phyloP scores from a whole-genome alignment of 2,888 invertebrate species.

The Torymus texanus region DNA sequence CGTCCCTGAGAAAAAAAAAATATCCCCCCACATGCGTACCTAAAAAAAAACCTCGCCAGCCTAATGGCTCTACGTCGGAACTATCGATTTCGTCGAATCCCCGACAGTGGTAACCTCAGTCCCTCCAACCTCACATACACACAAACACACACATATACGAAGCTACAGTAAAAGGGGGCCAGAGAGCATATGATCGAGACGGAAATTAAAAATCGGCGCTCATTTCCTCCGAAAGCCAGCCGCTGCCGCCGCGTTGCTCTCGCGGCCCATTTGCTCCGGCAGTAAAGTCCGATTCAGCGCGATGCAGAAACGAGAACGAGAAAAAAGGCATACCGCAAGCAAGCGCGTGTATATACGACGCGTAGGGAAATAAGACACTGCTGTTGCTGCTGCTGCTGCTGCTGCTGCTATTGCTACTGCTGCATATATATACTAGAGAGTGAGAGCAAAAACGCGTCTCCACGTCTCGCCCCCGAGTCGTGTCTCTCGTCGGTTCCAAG shows the following conservation, averaged over 20 bases:
- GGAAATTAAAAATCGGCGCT: constrained; percentile 33
- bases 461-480: not conserved
- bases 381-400: not conserved
- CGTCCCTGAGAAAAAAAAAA: no score
- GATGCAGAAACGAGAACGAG: not conserved
- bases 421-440: constrained; percentile 9
- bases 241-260: not conserved
- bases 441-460: constrained; percentile 37
- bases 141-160: no score
- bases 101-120: not conserved
- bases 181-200: not conserved
- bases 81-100: not conserved
- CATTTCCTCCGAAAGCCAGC: constrained; percentile 14
- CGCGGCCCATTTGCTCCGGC: constrained; percentile 45
- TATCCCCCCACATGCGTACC: no score
- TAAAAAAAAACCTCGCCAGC: no score
- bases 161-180: no score
- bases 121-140: no score
- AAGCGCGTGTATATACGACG: no score
- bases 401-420: not conserved
- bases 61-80: no score
- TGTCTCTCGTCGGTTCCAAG: not conserved
- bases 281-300: constrained; percentile 47
- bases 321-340: not conserved
- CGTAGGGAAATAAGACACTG: not conserved